Conservation (phyloP, 2,113 vertebrate species). For the Motacilla tschutschensis region DNA sequence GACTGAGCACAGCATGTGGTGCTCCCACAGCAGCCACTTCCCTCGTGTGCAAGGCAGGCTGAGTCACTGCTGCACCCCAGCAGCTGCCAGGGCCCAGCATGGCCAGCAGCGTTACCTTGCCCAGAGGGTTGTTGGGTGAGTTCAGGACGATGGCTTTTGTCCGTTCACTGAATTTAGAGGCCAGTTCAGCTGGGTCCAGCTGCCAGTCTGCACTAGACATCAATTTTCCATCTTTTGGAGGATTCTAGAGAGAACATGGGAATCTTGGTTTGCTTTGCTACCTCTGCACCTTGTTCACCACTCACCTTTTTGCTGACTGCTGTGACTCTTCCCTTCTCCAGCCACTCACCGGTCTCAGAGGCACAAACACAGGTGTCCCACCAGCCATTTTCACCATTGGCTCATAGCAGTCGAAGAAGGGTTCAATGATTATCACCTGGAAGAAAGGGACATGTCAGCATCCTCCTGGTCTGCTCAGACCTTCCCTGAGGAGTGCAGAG, state of each 20-base stretch:
- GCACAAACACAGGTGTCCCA: conserved; percentile 82
- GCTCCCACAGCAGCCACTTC: neutral
- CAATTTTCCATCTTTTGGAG: conserved; percentile 34
- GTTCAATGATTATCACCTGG: conserved; percentile 94
- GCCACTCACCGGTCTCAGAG: conserved; percentile 84
- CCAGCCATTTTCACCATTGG: conserved; percentile 90
- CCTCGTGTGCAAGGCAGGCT: neutral
- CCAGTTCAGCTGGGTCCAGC: conserved; percentile 83
- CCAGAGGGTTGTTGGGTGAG: conserved; percentile 93
- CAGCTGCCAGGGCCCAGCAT: neutral
- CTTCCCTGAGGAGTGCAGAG: neutral
- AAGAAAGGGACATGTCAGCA: neutral
- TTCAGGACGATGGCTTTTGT: conserved; percentile 92
- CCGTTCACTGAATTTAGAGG: conserved; percentile 81
- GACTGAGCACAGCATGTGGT: rapidly evolving
- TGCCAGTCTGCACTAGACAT: conserved; percentile 84
- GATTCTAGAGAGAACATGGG: conserved; percentile 61
- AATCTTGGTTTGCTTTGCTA: neutral
- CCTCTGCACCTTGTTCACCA: neutral
- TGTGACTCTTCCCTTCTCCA: neutral
- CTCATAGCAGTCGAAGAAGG: conserved; percentile 94
- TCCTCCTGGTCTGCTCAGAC: neutral
- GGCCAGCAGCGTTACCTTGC: conserved; percentile 79
- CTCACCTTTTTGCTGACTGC: neutral
- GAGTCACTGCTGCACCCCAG: neutral